Conservation (phyloP, 2,888 invertebrate genomes). For the Bombylius discolor region DNA sequence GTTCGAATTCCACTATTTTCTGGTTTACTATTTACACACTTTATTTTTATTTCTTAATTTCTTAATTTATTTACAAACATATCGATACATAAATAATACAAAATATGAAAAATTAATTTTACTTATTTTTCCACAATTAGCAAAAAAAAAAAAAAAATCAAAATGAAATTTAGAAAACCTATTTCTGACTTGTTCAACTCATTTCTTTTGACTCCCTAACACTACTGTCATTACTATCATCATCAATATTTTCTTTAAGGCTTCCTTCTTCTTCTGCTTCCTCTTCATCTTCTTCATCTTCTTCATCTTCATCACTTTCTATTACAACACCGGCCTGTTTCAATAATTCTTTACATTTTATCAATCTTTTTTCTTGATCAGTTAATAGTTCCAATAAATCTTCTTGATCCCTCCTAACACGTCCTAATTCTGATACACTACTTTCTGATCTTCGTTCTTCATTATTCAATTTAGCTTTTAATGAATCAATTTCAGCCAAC, state of each 20-base stretch:
- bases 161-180: background rate
- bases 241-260: background rate
- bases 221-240: background rate
- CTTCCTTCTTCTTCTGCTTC: background rate
- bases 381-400: slow-evolving; percentile 79
- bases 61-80: no score
- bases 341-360: slow-evolving; percentile 48
- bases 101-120: no score
- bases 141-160: background rate
- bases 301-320: slow-evolving; percentile 38
- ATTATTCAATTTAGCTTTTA: slow-evolving; percentile 30
- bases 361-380: slow-evolving; percentile 67
- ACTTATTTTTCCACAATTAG: no score
- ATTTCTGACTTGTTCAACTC: background rate
- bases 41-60: no score
- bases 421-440: slow-evolving; percentile 42
- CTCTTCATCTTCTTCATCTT: slow-evolving; percentile 20
- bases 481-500: slow-evolving; percentile 24
- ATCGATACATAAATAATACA: no score
- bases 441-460: slow-evolving; percentile 18
- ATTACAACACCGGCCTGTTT: slow-evolving; percentile 36
- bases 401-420: slow-evolving; percentile 78
- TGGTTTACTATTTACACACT: no score
- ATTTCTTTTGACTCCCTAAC: background rate
- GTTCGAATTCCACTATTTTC: no score